phyloP scores from a whole-genome alignment of 2,888 invertebrate species.

The Aethes cnicana region DNA sequence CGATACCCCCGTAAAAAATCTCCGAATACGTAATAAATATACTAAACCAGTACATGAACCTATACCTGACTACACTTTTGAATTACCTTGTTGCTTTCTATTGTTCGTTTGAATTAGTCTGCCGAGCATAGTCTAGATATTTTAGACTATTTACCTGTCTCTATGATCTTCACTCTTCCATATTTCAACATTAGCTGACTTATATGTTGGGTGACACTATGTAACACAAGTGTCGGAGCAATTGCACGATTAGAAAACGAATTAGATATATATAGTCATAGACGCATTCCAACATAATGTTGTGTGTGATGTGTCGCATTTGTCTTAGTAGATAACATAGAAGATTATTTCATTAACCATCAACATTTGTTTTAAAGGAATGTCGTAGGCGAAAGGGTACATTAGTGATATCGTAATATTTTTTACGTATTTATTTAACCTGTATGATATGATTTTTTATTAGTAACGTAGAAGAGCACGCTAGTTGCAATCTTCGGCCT shows the following conservation, averaged over 20 bases:
- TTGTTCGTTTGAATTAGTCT: conserved; percentile 41
- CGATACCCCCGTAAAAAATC: conserved; percentile 20
- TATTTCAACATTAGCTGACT: conserved; percentile 65
- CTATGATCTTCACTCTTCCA: conserved; percentile 79
- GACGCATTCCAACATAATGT: conserved; percentile 67
- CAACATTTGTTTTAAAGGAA: conserved; percentile 61
- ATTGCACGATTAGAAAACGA: conserved; percentile 73
- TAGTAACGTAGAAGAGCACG: conserved; percentile 43
- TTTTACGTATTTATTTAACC: conserved; percentile 41
- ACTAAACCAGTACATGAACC: conserved; percentile 34
- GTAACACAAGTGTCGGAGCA: conserved; percentile 55
- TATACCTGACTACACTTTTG: neutral
- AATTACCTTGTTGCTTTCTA: conserved; percentile 15
- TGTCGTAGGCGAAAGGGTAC: conserved; percentile 70
- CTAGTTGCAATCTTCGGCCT: conserved; percentile 43
- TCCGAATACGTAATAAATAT: conserved; percentile 50
- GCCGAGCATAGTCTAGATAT: conserved; percentile 48
- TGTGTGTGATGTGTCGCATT: conserved; percentile 65
- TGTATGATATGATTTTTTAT: conserved; percentile 37
- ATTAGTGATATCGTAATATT: conserved; percentile 47
- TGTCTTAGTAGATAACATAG: conserved; percentile 50
- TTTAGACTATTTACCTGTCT: conserved; percentile 63
- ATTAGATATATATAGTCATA: conserved; percentile 61
- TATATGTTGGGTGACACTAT: conserved; percentile 41
- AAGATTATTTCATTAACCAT: conserved; percentile 43